Conservation (phyloP, 1,140 invertebrate species). For the Plectrocnemia conspersa region DNA sequence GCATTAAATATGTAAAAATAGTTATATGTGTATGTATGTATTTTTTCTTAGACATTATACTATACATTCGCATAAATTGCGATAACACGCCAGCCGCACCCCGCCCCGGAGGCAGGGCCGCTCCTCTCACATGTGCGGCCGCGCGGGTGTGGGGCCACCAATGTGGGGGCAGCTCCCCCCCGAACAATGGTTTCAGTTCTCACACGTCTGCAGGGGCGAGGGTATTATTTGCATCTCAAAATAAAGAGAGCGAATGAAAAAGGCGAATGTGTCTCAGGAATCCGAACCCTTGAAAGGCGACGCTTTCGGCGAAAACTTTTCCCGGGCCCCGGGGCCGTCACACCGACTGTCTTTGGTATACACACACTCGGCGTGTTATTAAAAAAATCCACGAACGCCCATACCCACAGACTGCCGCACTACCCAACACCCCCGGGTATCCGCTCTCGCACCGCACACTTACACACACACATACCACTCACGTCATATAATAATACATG, state of each 20-base stretch:
- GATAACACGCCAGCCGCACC: neutral
- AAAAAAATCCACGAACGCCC: conserved; percentile 23
- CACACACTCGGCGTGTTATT: conserved; percentile 30
- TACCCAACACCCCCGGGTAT: too few species aligned
- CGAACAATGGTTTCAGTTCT: conserved; percentile 48
- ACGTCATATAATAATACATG: too few species aligned
- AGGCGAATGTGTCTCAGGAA: conserved; percentile 39
- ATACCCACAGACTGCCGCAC: neutral
- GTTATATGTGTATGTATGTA: too few species aligned
- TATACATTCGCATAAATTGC: too few species aligned
- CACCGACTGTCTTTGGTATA: conserved; percentile 16
- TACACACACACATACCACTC: too few species aligned
- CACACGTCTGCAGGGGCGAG: conserved; percentile 49
- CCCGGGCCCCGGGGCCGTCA: conserved; percentile 15
- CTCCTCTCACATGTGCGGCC: neutral
- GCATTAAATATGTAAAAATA: too few species aligned
- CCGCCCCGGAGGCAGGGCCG: neutral
- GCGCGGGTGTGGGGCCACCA: neutral
- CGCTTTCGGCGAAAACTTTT: conserved; percentile 22
- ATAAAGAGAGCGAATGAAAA: conserved; percentile 56
- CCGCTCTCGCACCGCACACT: too few species aligned
- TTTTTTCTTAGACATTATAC: too few species aligned
- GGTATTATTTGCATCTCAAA: conserved; percentile 55
- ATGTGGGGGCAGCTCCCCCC: neutral
- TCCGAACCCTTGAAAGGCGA: conserved; percentile 23